Evolutionary conservation across 2,797 vertebrate species (phyloP), one percentile per base, ranked within the genome.

Genomic region (Scomberomorus guttatus): DNA sequence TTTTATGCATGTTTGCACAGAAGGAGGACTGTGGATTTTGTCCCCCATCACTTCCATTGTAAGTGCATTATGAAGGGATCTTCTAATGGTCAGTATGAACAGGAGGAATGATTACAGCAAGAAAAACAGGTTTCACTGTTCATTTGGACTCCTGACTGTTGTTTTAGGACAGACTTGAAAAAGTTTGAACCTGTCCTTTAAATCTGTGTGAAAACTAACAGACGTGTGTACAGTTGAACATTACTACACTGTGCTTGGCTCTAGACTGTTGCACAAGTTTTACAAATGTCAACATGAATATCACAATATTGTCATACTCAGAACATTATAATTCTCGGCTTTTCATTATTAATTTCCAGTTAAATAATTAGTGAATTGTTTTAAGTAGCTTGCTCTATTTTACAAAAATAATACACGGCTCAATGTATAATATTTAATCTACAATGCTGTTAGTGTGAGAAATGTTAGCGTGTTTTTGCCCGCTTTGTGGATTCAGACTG

Each of bases 391-490:
- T 42, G 6, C 25, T 7, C 3, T 1, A 22, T 50, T 18, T 34
- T 13, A 69, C 17, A 72, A 66, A 77, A 71, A 75, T 3, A 61
- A 6, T 5, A 42, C 52, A 39, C 22, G 22, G 14, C n/a, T 79
- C 14, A 44, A 4, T 54, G 1, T 32, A 20, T 48, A 15, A 25
- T 72, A 61, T 48, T 51, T 6, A 6, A 51, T 6, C 17, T 55
- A 25, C 22, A 52, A 27, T 17, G 68, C 2, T 34, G 51, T n/a
- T 71, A 22, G n/a, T n/a, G n/a, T n/a, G n/a, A n/a, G n/a, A n/a
- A 44, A 61, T 15, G 18, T 56, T 6, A 13, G 25, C 22, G 42
- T 71, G 37, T 14, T 39, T 68, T 44, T 14, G 22, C 1, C 6
- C 7, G 1, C n/a, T 52, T 24, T 39, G 14, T 55, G 9, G 18